phyloP scores from a whole-genome alignment of 2,113 vertebrate species.

The Chlamydotis undulata region DNA sequence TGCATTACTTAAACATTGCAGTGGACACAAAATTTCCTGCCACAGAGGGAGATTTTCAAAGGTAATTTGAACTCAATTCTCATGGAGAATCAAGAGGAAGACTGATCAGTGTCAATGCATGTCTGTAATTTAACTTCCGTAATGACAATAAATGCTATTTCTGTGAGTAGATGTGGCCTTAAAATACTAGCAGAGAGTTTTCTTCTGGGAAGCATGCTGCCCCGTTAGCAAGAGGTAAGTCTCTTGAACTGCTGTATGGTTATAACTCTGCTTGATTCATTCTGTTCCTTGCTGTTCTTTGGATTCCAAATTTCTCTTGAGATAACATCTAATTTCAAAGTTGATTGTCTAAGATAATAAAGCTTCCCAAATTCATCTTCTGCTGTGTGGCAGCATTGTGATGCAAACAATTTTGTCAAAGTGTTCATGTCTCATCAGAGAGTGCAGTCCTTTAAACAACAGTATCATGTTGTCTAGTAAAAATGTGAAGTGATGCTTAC shows the following conservation, averaged over 20 bases:
- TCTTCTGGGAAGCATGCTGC: not conserved
- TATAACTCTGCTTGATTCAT: not conserved
- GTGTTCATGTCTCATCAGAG: not conserved
- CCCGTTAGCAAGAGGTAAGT: not conserved
- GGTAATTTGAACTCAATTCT: not conserved
- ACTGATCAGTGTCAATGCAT: not conserved
- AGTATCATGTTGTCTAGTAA: not conserved
- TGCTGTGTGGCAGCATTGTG: not conserved
- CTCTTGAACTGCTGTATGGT: not conserved
- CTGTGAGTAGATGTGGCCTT: not conserved
- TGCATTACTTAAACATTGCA: not conserved
- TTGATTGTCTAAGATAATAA: not conserved
- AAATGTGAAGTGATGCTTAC: not conserved
- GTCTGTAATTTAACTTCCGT: not conserved
- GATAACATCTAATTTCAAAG: not conserved
- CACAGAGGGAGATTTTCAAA: not conserved
- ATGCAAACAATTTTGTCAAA: not conserved
- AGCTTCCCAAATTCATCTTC: not conserved
- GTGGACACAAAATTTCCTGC: not conserved
- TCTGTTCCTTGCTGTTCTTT: not conserved
- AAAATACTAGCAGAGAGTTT: not conserved
- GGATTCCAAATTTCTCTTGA: not conserved
- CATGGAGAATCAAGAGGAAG: not conserved
- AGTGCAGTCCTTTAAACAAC: not conserved
- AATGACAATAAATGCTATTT: not conserved